A percentile compares a stretch with the other conserved stretches of the same genome.
Conservation (phyloP, 2,888 invertebrate species). For the Didymodactylos carnosus region DNA sequence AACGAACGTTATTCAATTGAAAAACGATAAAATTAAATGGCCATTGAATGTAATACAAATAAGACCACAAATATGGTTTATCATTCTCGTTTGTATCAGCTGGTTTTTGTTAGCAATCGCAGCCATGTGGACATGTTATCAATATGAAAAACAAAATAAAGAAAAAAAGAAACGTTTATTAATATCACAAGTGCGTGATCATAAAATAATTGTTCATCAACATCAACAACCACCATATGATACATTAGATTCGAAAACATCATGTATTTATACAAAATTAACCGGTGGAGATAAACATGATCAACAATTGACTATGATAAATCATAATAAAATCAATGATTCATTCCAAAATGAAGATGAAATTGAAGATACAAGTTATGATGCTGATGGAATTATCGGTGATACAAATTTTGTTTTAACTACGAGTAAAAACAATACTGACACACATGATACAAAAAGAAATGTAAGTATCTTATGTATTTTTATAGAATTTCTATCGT, state of each 20-base stretch:
- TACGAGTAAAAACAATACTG: no score
- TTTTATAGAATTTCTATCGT: no score
- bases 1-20: no score
- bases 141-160: background rate
- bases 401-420: background rate
- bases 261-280: background rate
- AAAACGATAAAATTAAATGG: no score
- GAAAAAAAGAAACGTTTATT: background rate
- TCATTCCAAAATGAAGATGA: background rate
- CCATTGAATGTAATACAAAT: no score
- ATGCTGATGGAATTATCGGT: background rate
- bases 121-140: background rate
- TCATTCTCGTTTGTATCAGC: no score
- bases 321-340: no score
- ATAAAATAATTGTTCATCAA: background rate
- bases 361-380: background rate
- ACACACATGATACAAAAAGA: no score
- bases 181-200: background rate
- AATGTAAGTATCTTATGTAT: no score
- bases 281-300: no score
- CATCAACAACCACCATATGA: background rate
- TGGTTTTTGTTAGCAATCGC: background rate
- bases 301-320: no score
- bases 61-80: no score
- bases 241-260: background rate